Base-by-base conservation (phyloP, 2,797 vertebrate genomes). In the Psittacula echo region DNA sequence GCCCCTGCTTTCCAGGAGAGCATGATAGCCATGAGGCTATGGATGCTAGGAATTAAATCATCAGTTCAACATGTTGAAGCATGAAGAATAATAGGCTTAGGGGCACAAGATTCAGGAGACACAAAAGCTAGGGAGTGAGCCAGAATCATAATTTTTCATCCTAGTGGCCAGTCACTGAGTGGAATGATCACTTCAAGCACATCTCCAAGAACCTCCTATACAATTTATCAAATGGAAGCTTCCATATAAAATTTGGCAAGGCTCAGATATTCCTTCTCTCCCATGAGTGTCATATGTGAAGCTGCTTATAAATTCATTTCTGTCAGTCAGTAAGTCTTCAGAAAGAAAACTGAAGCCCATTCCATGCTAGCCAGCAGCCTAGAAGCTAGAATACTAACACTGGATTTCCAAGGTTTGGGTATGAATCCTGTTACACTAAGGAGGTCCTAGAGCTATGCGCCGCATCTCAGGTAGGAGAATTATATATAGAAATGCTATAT, bases 221-320 rank as follows among this genome's bases (percentile, higher is more conserved):
- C 32, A 5, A 8, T 79, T 87, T 92, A 71, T 71, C 37, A 80
- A 82, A 91, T 39, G 61, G 54, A 93, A 85, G 6, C 12, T 71
- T 90, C 60, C 16, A 8, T 64, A 13, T 64, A 67, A 64, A 62
- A 42, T 90, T 78, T 26, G 24, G 10, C 53, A 90, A 58, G 37
- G 29, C 45, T 90, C 32, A 61, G 45, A 42, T 85, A 30, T 83
- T 80, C 13, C 5, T 79, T 50, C 32, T 80, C 21, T 29, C 34
- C 50, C 19, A 32, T 29, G 22, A 64, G 26, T 75, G 45, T 51
- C 32, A 3, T 30, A 24, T 17, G 8, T 56, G 62, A 92, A 88
- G 20, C 61, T 88, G 62, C 62, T 85, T 70, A 23, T 70, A 39
- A 54, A 58, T 73, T 60, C 1, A 2, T 81, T 94, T 81, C 45